phyloP scores from a whole-genome alignment of 2,888 invertebrate species.

The Conomelus anceps region DNA sequence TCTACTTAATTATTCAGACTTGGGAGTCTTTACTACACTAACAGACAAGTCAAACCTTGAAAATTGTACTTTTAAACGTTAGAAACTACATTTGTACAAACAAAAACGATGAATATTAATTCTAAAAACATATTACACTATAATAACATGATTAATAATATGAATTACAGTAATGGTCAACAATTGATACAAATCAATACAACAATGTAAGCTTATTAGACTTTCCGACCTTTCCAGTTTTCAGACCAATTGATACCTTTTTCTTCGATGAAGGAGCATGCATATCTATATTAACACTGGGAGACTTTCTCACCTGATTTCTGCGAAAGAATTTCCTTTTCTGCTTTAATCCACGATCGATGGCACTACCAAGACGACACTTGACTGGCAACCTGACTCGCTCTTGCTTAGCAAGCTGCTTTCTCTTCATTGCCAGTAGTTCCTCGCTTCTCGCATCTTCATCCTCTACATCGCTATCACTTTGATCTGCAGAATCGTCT shows the following conservation, averaged over 20 bases:
- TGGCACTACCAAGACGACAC: background rate
- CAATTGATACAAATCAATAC: background rate
- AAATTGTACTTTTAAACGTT: too few species aligned
- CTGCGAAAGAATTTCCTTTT: background rate
- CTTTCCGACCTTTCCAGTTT: background rate
- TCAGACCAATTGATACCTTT: background rate
- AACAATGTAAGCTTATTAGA: background rate
- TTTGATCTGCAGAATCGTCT: background rate
- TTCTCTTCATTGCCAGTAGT: background rate
- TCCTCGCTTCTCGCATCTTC: too few species aligned
- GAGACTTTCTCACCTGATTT: background rate
- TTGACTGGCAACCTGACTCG: background rate
- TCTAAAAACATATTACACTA: too few species aligned
- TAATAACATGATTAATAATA: background rate
- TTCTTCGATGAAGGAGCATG: background rate
- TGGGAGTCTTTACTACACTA: too few species aligned
- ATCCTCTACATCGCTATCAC: background rate
- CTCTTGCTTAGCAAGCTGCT: too few species aligned
- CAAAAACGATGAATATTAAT: too few species aligned
- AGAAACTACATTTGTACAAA: too few species aligned
- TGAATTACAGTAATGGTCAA: too few species aligned
- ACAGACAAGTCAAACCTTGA: too few species aligned
- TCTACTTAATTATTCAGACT: too few species aligned
- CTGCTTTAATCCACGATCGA: background rate
- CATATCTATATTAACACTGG: background rate